Evolutionary conservation across 2,113 vertebrate species (phyloP).

Genomic region (Varanus komodoensis): DNA sequence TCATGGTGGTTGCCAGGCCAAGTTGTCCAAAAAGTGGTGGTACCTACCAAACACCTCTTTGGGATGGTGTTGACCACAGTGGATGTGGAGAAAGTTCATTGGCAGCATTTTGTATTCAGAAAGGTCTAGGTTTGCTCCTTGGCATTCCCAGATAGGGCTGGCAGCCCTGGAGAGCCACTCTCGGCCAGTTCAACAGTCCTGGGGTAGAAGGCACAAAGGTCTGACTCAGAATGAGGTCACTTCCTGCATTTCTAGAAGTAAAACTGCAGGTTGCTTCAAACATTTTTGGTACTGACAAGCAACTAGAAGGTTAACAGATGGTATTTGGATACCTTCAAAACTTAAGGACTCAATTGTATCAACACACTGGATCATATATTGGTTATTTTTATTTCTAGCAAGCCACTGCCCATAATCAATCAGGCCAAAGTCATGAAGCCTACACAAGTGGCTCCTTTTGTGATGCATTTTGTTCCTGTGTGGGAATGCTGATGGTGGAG

Average conservation of each 20-base stretch:
- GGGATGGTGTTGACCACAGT: background rate
- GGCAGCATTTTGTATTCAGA: too few species aligned
- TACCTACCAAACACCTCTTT: background rate
- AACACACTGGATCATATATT: background rate
- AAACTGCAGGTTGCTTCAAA: background rate
- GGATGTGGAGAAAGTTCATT: too few species aligned
- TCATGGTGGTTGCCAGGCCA: too few species aligned
- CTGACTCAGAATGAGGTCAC: too few species aligned
- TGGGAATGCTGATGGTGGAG: background rate
- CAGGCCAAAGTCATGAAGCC: background rate
- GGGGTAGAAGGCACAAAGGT: too few species aligned
- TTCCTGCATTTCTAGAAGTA: background rate
- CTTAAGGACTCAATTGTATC: background rate
- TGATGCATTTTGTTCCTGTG: background rate
- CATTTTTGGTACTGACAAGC: background rate
- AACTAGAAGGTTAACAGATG: background rate
- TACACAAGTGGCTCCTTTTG: background rate
- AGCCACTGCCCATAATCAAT: background rate
- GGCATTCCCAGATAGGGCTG: too few species aligned
- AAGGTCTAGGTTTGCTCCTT: too few species aligned
- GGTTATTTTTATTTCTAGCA: background rate
- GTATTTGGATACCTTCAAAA: background rate
- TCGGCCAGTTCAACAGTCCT: too few species aligned
- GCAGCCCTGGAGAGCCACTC: too few species aligned
- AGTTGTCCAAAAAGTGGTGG: too few species aligned